Evolutionary conservation across 2,797 vertebrate species (phyloP).

Genomic region (Catamblyrhynchus diadema): DNA sequence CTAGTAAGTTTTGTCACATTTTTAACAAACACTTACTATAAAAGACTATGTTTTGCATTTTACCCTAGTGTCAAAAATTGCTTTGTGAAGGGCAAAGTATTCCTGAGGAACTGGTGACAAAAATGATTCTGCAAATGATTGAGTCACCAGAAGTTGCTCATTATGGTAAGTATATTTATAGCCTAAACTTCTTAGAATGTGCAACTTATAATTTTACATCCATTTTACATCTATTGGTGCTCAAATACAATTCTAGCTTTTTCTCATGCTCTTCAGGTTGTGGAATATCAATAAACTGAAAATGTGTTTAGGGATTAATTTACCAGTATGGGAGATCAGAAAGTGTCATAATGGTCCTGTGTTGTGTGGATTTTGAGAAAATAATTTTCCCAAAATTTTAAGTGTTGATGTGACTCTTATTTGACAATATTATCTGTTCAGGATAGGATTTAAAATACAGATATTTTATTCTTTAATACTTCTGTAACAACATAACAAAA

Average conservation of each 20-base stretch:
- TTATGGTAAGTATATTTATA: constrained; percentile 80
- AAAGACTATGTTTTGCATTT: neutral
- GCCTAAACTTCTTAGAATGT: neutral
- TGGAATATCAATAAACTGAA: neutral
- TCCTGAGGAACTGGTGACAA: constrained; percentile 82
- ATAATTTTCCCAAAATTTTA: neutral
- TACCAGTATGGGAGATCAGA: neutral
- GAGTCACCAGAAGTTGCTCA: constrained; percentile 85
- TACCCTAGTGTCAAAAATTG: constrained; percentile 80
- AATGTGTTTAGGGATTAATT: neutral
- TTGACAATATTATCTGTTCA: neutral
- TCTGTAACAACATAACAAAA: neutral
- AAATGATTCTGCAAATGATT: constrained; percentile 84
- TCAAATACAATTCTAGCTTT: neutral
- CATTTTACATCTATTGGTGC: neutral
- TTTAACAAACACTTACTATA: neutral
- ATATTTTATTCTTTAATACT: neutral
- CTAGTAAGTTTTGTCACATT: neutral
- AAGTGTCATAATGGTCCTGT: neutral
- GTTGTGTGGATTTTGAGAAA: neutral
- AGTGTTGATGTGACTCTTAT: neutral
- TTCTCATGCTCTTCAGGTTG: neutral
- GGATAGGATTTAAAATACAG: neutral
- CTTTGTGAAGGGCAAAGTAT: constrained; percentile 80
- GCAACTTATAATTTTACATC: neutral